These are phyloP conservation scores for Nettapus auritus DNA, from an alignment of 2,113 vertebrate genomes.

Conservation along the genomic window DNA sequence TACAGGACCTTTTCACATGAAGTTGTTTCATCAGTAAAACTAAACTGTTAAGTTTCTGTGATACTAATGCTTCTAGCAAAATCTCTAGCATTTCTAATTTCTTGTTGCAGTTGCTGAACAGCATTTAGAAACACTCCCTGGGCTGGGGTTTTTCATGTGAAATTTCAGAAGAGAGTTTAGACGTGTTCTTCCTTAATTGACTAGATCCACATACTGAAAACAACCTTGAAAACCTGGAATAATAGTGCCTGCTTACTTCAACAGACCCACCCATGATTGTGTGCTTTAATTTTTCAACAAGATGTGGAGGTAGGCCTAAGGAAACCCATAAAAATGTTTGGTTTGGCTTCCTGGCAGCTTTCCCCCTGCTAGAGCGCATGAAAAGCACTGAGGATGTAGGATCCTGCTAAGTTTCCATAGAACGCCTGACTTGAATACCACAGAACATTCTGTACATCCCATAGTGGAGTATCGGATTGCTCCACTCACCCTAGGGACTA, in stretches of 20 bases:
- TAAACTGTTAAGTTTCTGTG: neutral
- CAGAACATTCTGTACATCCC: slow-evolving; percentile 75
- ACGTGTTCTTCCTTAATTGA: slow-evolving; percentile 3
- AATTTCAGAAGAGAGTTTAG: slow-evolving; percentile 1
- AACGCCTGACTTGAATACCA: slow-evolving; percentile 45
- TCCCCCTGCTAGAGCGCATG: slow-evolving; percentile 35
- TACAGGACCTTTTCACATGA: neutral
- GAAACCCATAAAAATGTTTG: slow-evolving; percentile 80
- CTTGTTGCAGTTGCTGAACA: neutral
- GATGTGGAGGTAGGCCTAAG: slow-evolving; percentile 52
- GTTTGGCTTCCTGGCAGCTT: slow-evolving; percentile 72
- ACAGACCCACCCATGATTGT: slow-evolving; percentile 58
- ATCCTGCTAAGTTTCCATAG: slow-evolving; percentile 62
- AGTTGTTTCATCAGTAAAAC: neutral
- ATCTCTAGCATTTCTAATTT: neutral
- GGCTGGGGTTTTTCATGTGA: neutral
- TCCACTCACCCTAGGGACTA: slow-evolving; percentile 34
- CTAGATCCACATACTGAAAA: neutral
- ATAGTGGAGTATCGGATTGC: slow-evolving; percentile 1
- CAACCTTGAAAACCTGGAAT: slow-evolving; percentile 44
- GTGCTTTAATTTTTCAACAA: slow-evolving; percentile 69
- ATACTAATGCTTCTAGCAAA: neutral
- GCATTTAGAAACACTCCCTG: neutral
- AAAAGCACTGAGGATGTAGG: slow-evolving; percentile 57
- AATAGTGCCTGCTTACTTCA: slow-evolving; percentile 54